phyloP scores from a whole-genome alignment of 2,888 invertebrate species.

The Perizoma flavofasciatum region DNA sequence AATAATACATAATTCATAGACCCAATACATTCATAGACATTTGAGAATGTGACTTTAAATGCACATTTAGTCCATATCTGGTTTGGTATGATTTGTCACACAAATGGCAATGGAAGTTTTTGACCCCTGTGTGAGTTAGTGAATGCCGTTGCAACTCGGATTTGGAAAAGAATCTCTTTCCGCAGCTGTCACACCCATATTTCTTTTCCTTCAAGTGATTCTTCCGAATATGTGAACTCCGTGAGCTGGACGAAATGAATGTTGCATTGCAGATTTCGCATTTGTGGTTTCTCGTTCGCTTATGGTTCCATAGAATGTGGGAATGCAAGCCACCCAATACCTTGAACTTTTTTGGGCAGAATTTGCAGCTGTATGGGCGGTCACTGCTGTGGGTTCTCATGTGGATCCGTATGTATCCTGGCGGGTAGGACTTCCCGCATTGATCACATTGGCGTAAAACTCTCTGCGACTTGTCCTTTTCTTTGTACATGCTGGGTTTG shows the following conservation, averaged over 20 bases:
- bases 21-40: slow-evolving; percentile 52
- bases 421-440: slow-evolving; percentile 79
- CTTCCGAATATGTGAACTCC: slow-evolving; percentile 74
- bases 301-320: slow-evolving; percentile 77
- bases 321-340: slow-evolving; percentile 75
- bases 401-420: slow-evolving; percentile 75
- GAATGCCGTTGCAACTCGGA: slow-evolving; percentile 75
- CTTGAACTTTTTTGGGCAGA: slow-evolving; percentile 78
- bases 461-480: slow-evolving; percentile 57
- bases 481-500: slow-evolving; percentile 58
- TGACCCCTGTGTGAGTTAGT: slow-evolving; percentile 75
- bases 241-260: slow-evolving; percentile 75
- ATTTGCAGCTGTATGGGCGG: slow-evolving; percentile 71
- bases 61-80: slow-evolving; percentile 76
- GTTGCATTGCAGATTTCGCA: slow-evolving; percentile 78
- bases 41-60: slow-evolving; percentile 72
- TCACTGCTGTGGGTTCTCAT: slow-evolving; percentile 74
- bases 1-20: slow-evolving; percentile 40
- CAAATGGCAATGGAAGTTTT: slow-evolving; percentile 76
- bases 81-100: slow-evolving; percentile 80
- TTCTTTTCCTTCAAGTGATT: slow-evolving; percentile 79
- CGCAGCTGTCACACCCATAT: slow-evolving; percentile 74
- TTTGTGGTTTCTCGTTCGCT: slow-evolving; percentile 72
- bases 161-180: slow-evolving; percentile 75
- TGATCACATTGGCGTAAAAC: slow-evolving; percentile 73